Base-by-base conservation (phyloP, 2,113 vertebrate genomes). In the Cochlearius cochlearius region DNA sequence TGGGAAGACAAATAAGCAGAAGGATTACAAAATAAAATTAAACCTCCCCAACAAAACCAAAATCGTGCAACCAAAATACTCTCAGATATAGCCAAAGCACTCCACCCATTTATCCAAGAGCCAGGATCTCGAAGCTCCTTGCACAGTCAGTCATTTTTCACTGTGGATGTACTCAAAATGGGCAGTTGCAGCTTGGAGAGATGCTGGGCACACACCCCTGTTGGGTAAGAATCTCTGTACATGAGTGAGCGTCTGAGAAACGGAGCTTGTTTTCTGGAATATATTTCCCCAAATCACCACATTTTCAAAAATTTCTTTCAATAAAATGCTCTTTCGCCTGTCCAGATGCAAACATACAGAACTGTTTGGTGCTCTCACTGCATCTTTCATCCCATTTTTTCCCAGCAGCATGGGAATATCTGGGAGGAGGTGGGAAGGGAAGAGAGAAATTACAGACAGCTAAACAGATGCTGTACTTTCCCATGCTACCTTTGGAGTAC, bases 61-160 rank as follows among this genome's bases (percentile, higher is more conserved):
- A 53, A 5, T 30, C 2, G 36, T 72, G 15, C 23, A 83, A 38
- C 5, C 5, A 63, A 45, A 30, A 49, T 2, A 2, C 16, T 30
- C n/a, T 55, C 47, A n/a, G 8, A 30, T 18, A 34, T 1, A 89
- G 11, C 11, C 23, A 19, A 14, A 43, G 20, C 4, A 2, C 0
- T 2, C 2, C 29, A 34, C 0, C 0, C 0, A 6, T 53, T 69
- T 43, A 64, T 43, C 17, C 7, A 9, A 69, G 39, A 71, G 14
- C 49, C 12, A 84, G 59, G 11, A 89, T 8, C 25, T 15, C 14
- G 29, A 30, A 22, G 6, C 11, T 43, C 25, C 36, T 52, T 11
- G 16, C 25, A 50, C 14, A 72, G 5, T 16, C 2, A 58, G 23
- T 27, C 1, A 23, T 55, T 88, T 74, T 82, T 67, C 29, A 8